Base-by-base conservation (phyloP, 2,113 vertebrate species). In the Xyliphius kryptos region DNA sequence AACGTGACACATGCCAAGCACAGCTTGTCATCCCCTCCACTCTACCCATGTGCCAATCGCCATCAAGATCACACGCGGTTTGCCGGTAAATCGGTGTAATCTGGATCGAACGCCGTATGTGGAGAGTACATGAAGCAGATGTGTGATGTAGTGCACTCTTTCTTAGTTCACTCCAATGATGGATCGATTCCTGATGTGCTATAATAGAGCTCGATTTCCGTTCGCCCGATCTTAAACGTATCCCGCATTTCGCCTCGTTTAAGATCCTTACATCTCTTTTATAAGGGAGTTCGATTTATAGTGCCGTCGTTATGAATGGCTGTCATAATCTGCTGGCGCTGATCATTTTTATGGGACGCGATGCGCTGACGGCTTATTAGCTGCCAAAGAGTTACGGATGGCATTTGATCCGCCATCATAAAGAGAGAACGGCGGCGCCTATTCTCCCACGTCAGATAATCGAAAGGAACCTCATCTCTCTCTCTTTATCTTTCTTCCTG, bases 371-470 rank as follows among this genome's bases (percentile, higher is more conserved):
- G 72, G 55, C 63, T 60, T 67, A 67, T 47, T 70, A 66, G 63
- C 71, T 64, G 62, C 67, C 71, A 73, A 53, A 62, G 66, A 54
- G 37, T 74, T 78, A 57, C 48, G 38, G 65, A 69, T 76, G 68
- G 56, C 57, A 64, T 76, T 68, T 69, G 63, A 66, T 56, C 46
- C 32, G 15, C n/a, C 46, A 52, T 61, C 56, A 66, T 53, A 58
- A 44, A 59, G 47, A 56, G 66, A 58, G 60, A 63, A 57, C 14
- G 2, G 15, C 14, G n/a, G 46, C 55, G 14, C 9, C 13, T 11
- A 56, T 61, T 56, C 63, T 67, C 62, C 62, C 26, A 2, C n/a
- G 8, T 55, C 67, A 20, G 61, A 60, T 64, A 60, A 69, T 73
- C 67, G 22, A 40, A 61, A 56, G 57, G 44, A 61, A 21, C 38